Evolutionary conservation across 2,113 vertebrate species (phyloP).

Genomic region (Otus sunia): DNA sequence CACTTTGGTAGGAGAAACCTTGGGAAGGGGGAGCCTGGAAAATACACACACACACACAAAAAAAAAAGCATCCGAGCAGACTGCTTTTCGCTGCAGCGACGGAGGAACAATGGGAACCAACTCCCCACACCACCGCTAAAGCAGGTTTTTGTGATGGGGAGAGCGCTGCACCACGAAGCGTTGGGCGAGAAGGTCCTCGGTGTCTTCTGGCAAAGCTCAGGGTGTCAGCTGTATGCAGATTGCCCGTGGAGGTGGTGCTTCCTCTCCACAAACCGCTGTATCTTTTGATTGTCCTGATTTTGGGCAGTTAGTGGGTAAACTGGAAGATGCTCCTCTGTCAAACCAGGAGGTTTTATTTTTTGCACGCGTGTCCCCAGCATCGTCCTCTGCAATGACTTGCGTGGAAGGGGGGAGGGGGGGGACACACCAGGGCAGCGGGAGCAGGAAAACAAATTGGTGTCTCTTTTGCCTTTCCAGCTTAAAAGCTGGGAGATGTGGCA

Average conservation of each 20-base stretch:
- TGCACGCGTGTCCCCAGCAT: neutral
- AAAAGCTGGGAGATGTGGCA: neutral
- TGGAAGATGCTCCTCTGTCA: neutral
- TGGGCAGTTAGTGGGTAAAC: neutral
- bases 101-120: constrained; percentile 30
- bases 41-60: neutral
- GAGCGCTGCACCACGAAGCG: neutral
- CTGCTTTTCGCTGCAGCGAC: neutral
- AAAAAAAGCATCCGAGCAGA: too few species aligned
- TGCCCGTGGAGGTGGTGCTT: neutral
- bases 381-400: constrained; percentile 21
- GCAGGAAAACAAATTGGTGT: neutral
- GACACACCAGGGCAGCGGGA: neutral
- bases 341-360: neutral
- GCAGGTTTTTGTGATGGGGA: neutral
- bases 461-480: neutral
- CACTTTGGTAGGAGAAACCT: neutral
- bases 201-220: neutral
- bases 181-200: neutral
- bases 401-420: neutral
- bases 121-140: neutral
- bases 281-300: neutral
- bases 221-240: neutral
- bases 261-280: rapidly evolving
- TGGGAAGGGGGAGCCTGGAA: neutral